Evolutionary conservation across 1,140 invertebrate genomes (phyloP).

Genomic region (Augochlora pura): DNA sequence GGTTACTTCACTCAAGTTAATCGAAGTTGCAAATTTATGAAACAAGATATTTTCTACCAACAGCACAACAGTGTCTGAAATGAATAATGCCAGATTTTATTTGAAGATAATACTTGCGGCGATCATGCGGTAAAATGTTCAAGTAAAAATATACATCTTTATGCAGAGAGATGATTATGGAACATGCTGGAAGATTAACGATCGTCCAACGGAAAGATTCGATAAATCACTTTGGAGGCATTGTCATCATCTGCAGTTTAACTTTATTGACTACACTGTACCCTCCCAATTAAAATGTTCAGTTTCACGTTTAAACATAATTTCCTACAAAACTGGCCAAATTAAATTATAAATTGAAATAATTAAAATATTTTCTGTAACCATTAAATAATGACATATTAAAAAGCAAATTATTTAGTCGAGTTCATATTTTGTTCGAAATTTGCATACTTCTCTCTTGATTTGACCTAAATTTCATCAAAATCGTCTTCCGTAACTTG

Average conservation of each 20-base stretch:
- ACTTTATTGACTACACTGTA: conserved; percentile 44
- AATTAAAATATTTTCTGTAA: too few species aligned
- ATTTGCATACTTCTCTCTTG: too few species aligned
- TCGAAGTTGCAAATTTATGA: background rate
- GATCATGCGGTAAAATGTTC: background rate
- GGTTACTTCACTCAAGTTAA: background rate
- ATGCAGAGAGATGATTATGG: conserved; percentile 50
- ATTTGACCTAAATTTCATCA: too few species aligned
- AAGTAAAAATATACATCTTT: conserved; percentile 52
- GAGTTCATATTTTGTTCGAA: too few species aligned
- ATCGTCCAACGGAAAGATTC: conserved; percentile 56
- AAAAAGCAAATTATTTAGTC: too few species aligned
- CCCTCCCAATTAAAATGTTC: conserved; percentile 31
- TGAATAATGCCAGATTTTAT: background rate
- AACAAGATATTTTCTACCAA: background rate
- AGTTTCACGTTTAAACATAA: background rate
- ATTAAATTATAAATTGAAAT: too few species aligned
- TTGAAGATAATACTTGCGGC: background rate
- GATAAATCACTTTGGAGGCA: conserved; percentile 57
- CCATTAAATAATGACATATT: too few species aligned
- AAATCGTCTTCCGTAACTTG: too few species aligned
- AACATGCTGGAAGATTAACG: conserved; percentile 59
- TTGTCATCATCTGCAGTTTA: conserved; percentile 44
- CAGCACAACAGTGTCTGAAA: background rate
- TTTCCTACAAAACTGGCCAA: background rate